These are phyloP conservation scores for Bagarius yarrelli DNA, from an alignment of 2,113 vertebrate genomes.

Conservation along the genomic window DNA sequence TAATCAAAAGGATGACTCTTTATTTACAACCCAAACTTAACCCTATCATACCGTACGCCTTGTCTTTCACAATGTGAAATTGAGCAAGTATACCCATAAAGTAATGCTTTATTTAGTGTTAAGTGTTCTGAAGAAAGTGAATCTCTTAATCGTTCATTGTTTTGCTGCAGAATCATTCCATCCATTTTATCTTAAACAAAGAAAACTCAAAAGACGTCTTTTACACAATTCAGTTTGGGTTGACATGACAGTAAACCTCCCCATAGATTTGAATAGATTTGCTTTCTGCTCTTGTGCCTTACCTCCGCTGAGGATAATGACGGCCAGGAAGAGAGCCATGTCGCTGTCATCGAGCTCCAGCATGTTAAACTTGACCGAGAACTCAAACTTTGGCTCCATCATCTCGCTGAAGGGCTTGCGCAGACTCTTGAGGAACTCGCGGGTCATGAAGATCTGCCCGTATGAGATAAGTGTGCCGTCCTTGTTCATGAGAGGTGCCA, in stretches of 20 bases:
- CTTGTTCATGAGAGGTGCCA: slow-evolving; percentile 97
- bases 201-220: not conserved
- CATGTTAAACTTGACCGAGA: slow-evolving; percentile 95
- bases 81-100: not conserved
- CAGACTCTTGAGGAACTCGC: slow-evolving; percentile 96
- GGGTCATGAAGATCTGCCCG: slow-evolving; percentile 96
- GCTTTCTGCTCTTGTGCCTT: slow-evolving; percentile 52
- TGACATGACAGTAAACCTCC: not conserved
- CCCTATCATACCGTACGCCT: slow-evolving; percentile 28
- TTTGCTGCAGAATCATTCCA: not conserved
- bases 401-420: slow-evolving; percentile 94
- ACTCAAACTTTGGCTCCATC: slow-evolving; percentile 99
- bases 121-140: not conserved
- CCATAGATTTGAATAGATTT: slow-evolving; percentile 8
- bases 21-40: not conserved
- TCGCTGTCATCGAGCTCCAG: slow-evolving; percentile 97
- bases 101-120: not conserved
- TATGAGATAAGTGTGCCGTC: slow-evolving; percentile 94
- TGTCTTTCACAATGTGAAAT: not conserved
- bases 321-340: slow-evolving; percentile 95
- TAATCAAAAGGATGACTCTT: not conserved
- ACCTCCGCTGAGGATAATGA: slow-evolving; percentile 98
- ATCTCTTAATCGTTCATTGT: not conserved
- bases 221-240: slow-evolving; percentile 16
- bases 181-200: not conserved